Percentiles rank a stretch among this genome's conserved stretches.
Conservation (phyloP, 2,797 vertebrate species). For the Scyliorhinus canicula region DNA sequence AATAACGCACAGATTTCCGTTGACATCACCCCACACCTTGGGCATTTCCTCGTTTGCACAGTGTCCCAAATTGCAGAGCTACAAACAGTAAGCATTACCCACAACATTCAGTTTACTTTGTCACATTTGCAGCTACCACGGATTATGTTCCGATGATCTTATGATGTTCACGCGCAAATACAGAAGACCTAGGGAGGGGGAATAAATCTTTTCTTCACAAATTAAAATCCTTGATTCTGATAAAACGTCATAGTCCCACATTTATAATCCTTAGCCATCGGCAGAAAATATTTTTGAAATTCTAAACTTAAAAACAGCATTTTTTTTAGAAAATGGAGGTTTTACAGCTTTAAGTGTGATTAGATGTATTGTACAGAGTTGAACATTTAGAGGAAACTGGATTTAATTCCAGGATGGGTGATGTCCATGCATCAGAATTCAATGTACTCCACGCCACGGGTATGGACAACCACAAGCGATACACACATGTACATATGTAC, state of each 20-base stretch:
- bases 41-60: not conserved
- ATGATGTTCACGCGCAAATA: not conserved
- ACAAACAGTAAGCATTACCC: not conserved
- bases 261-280: not conserved
- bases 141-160: constrained; percentile 16
- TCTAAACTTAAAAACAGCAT: not conserved
- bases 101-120: not conserved
- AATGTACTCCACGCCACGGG: too few relatives aligned
- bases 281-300: not conserved
- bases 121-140: not conserved
- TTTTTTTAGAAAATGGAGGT: not conserved
- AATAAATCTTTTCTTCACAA: not conserved
- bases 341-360: too few relatives aligned
- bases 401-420: not conserved
- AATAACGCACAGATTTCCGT: not conserved
- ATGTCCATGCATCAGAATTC: not conserved
- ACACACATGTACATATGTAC: too few relatives aligned
- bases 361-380: not conserved
- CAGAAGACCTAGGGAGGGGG: too few relatives aligned
- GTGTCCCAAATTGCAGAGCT: not conserved
- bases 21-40: not conserved
- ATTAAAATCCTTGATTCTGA: not conserved
- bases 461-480: too few relatives aligned
- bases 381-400: not conserved
- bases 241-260: not conserved